phyloP scores from a whole-genome alignment of 2,797 vertebrate species.

The Premnoplex brunnescens region DNA sequence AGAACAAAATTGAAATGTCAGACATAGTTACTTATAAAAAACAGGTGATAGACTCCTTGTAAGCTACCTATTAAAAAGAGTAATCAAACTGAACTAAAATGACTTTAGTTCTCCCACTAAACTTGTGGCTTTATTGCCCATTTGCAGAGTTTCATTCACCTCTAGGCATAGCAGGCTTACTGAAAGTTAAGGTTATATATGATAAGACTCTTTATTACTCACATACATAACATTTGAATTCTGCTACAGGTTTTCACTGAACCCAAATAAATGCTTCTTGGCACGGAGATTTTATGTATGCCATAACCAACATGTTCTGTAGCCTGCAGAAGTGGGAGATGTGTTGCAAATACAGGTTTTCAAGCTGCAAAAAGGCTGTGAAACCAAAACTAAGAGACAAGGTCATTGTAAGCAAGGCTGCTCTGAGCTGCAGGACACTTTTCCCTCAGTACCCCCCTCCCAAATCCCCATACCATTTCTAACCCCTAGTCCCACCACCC shows the following conservation, averaged over 20 bases:
- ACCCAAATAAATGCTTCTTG: background rate
- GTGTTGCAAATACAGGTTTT: background rate
- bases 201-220: background rate
- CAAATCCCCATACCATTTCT: background rate
- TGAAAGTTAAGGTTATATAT: background rate
- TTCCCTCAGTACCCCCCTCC: background rate
- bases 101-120: background rate
- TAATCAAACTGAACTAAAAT: constrained; percentile 85
- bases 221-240: background rate
- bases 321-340: background rate
- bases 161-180: background rate
- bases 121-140: background rate
- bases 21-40: constrained; percentile 75
- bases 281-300: background rate
- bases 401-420: background rate
- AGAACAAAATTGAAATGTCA: constrained; percentile 81
- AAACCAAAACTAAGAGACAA: background rate
- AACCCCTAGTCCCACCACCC: constrained; percentile 45
- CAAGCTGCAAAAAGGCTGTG: fast-evolving
- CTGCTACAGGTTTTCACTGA: background rate
- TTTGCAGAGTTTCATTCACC: background rate
- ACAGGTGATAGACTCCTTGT: constrained; percentile 55
- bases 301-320: background rate
- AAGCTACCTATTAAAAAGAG: constrained; percentile 48
- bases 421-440: background rate